These are phyloP conservation scores for Gobius niger DNA, from an alignment of 2,113 vertebrate species.

Conservation along the genomic window DNA sequence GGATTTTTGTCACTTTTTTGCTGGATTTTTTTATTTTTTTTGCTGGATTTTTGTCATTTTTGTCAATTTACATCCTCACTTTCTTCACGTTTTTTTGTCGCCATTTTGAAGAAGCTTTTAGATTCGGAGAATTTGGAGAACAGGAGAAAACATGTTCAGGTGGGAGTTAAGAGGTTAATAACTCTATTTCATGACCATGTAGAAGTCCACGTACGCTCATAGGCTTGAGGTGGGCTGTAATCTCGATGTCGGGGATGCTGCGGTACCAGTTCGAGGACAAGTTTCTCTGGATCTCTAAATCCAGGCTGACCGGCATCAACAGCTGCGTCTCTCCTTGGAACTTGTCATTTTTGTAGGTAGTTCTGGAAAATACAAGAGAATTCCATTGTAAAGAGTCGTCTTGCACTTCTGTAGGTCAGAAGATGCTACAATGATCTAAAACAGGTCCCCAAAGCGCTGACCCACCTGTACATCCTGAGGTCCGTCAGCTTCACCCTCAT, in stretches of 20 bases:
- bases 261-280: conserved; percentile 92
- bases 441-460: background rate
- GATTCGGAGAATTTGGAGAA: too few relatives aligned
- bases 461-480: conserved; percentile 92
- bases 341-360: conserved; percentile 72
- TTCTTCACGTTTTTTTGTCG: too few relatives aligned
- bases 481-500: conserved; percentile 90
- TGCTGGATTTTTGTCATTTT: too few relatives aligned
- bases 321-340: conserved; percentile 84
- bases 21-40: too few relatives aligned
- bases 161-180: too few relatives aligned
- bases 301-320: conserved; percentile 87
- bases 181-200: too few relatives aligned
- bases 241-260: conserved; percentile 88
- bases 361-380: conserved; percentile 72
- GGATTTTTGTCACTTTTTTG: too few relatives aligned
- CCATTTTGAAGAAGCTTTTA: too few relatives aligned
- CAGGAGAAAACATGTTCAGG: too few relatives aligned
- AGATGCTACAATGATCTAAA: too few relatives aligned
- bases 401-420: too few relatives aligned
- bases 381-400: background rate
- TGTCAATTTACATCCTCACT: too few relatives aligned
- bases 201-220: conserved; percentile 81
- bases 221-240: conserved; percentile 90
- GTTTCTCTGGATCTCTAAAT: conserved; percentile 88